A percentile compares a stretch with the other conserved stretches of the same genome.
Evolutionary conservation across 2,113 vertebrate species (phyloP).

Genomic region (Tor tambroides): DNA sequence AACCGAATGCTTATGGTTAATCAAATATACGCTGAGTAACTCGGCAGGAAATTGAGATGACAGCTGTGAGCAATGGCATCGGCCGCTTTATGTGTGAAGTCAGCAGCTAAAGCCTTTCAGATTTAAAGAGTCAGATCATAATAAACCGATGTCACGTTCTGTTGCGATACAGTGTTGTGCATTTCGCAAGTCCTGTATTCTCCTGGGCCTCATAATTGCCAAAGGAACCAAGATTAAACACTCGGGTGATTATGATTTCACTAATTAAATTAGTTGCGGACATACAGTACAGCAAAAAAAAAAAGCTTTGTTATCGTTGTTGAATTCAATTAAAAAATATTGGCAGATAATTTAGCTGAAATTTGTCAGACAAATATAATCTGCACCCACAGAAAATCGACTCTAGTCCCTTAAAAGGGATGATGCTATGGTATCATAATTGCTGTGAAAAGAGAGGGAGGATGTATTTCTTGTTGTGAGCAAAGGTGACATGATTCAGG

Average conservation of each 20-base stretch:
- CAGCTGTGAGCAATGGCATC: slow-evolving; percentile 55
- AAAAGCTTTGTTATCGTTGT: neutral
- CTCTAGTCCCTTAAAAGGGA: no score
- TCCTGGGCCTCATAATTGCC: neutral
- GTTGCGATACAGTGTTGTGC: neutral
- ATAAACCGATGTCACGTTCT: slow-evolving; percentile 15
- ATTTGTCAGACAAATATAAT: neutral
- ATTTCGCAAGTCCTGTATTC: slow-evolving; percentile 4
- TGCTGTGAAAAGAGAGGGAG: neutral
- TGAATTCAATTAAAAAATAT: neutral
- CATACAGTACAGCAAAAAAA: neutral
- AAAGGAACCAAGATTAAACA: slow-evolving; percentile 10
- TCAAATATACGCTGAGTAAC: slow-evolving; percentile 62
- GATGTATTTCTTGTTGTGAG: neutral
- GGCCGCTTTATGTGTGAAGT: slow-evolving; percentile 15
- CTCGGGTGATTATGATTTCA: neutral
- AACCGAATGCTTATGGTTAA: slow-evolving; percentile 64
- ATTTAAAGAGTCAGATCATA: slow-evolving; percentile 34
- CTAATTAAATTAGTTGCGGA: slow-evolving; percentile 12
- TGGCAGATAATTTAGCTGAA: neutral
- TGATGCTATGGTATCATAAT: neutral
- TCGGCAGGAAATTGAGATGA: slow-evolving; percentile 61
- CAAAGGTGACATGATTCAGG: slow-evolving; percentile 19
- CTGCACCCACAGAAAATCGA: neutral
- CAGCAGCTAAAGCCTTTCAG: slow-evolving; percentile 6